phyloP scores from a whole-genome alignment of 2,888 invertebrate species.

The Drosophila eohydei region DNA sequence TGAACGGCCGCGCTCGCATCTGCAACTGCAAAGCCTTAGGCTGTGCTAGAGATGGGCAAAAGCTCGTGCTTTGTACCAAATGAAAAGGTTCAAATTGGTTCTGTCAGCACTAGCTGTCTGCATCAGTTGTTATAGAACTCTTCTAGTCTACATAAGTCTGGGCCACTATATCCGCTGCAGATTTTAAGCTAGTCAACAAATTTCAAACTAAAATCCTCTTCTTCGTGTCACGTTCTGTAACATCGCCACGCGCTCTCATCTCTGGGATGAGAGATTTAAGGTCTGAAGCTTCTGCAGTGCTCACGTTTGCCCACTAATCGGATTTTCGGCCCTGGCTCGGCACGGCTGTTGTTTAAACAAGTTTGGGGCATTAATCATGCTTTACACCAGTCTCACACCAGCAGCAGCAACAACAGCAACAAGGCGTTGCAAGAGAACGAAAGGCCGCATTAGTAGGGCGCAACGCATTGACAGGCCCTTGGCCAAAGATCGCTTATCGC shows the following conservation, averaged over 20 bases:
- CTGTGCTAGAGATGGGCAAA: neutral
- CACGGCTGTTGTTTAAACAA: constrained; percentile 76
- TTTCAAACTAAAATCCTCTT: neutral
- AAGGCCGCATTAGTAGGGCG: constrained; percentile 69
- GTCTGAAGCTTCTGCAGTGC: constrained; percentile 53
- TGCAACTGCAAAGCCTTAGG: constrained; percentile 13
- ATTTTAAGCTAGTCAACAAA: too few species aligned
- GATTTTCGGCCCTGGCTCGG: constrained; percentile 76
- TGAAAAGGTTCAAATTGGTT: neutral
- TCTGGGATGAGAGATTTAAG: constrained; percentile 14
- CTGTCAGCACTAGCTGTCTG: too few species aligned
- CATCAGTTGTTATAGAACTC: neutral
- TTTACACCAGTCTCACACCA: constrained; percentile 63
- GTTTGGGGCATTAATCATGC: constrained; percentile 79
- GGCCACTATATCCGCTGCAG: too few species aligned
- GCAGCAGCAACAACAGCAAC: constrained; percentile 8
- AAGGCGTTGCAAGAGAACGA: constrained; percentile 25
- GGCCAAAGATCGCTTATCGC: constrained; percentile 74
- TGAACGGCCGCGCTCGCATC: constrained; percentile 52
- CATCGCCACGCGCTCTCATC: neutral
- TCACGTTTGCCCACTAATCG: constrained; percentile 71
- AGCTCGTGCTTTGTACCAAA: neutral
- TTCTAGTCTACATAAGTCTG: too few species aligned
- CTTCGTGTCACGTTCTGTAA: constrained; percentile 4
- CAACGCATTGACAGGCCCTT: constrained; percentile 72